Base-by-base conservation (phyloP, 2,888 invertebrate genomes). In the Lasioglossum vierecki region DNA sequence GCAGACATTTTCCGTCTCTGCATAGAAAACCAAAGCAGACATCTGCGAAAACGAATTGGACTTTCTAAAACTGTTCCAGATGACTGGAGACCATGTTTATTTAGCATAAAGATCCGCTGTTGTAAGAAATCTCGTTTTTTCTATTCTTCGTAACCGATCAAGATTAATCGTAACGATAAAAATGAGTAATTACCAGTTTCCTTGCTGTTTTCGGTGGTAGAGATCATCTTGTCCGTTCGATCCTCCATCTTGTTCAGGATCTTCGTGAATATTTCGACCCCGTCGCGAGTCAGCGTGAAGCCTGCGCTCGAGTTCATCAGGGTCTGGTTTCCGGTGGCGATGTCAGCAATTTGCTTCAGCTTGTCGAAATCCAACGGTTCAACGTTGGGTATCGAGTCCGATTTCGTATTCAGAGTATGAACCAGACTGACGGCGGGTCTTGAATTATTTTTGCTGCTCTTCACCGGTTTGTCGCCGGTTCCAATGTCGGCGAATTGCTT, bases 201-300 rank as follows among this genome's bases (percentile, higher is more conserved):
- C 3, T n/a, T 13, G 76, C 39, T 94, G 26, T 96, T 95, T 53
- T 91, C 91, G 0, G 92, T 91, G 0, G 91, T 91, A 5, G 91
- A 90, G 6, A 89, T 91, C 82, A 90, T 91, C 75, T 92, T 91
- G 6, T 92, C 88, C 26, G 78, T 85, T 0, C 90, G 85, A 11
- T 92, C 89, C 4, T 93, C 92, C 76, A 95, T 94, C 94, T 97
- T 97, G 87, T 96, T 96, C 80, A 96, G 96, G 0, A 96, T 96
- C 95, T 97, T 97, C 0, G 97, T 97, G 80, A 97, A 93, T 87
- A 97, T 96, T 92, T 96, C 96, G 82, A 97, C 96, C 2, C 97
- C 97, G 70, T 97, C 96, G 83, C 96, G 96, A 93, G 97, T 97
- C 35, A 96, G 93, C 0, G 96, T 96, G 89, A 96, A 96, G 91